A percentile compares a stretch with the other conserved stretches of the same genome.
Conservation (phyloP, 2,797 vertebrate genomes). For the Gila robusta region DNA sequence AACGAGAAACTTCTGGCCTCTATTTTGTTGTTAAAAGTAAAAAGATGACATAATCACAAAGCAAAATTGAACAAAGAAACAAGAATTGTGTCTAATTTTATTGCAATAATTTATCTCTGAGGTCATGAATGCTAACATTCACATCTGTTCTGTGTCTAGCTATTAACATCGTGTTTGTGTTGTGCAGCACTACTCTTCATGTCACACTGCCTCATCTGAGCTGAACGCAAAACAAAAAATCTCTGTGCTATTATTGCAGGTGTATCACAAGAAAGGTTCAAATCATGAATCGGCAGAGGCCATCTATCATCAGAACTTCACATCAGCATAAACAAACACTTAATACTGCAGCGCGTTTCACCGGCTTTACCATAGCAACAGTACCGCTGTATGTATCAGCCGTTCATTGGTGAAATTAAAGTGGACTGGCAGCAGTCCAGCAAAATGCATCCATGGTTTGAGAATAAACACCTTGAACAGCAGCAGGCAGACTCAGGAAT, state of each 20-base stretch:
- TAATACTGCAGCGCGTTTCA: constrained; percentile 19
- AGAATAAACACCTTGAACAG: not conserved
- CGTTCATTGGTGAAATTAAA: constrained; percentile 27
- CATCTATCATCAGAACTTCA: constrained; percentile 46
- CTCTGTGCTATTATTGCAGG: constrained; percentile 38
- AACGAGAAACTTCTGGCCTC: not conserved
- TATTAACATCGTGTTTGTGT: not conserved
- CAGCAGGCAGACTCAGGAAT: not conserved
- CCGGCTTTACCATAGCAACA: constrained; percentile 28
- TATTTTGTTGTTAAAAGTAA: not conserved
- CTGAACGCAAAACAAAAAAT: constrained; percentile 42
- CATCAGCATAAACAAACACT: not conserved
- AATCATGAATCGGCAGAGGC: constrained; percentile 34
- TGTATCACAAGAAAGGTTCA: constrained; percentile 21
- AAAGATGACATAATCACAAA: no score
- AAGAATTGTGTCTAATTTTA: not conserved
- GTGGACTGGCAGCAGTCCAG: constrained; percentile 25
- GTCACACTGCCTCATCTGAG: constrained; percentile 26
- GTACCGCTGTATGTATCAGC: constrained; percentile 25
- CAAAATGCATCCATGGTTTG: not conserved
- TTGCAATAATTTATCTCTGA: not conserved
- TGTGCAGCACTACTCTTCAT: constrained; percentile 36
- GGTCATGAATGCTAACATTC: not conserved
- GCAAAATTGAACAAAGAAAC: not conserved
- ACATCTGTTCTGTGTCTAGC: not conserved